Conservation (phyloP, 1,140 invertebrate genomes). For the Philotrypesis tridentata region DNA sequence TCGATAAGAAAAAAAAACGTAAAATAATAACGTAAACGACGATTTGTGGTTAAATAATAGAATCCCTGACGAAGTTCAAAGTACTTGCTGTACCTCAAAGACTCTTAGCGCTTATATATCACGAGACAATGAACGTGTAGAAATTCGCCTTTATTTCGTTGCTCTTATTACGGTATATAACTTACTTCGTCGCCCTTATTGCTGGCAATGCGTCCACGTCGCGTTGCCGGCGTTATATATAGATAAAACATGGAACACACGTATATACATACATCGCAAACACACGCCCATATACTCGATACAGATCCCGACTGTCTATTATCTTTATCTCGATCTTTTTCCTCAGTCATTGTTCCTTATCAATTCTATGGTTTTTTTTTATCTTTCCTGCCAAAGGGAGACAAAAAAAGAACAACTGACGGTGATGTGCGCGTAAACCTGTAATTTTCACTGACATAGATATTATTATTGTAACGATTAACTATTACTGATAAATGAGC, state of each 20-base stretch:
- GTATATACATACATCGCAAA: too few species aligned
- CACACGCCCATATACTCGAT: too few species aligned
- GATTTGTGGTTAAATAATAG: slow-evolving; percentile 29
- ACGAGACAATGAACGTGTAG: slow-evolving; percentile 1
- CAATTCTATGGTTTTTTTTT: not conserved
- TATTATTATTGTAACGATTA: not conserved
- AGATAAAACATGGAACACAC: too few species aligned
- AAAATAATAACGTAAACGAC: not conserved
- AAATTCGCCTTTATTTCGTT: slow-evolving; percentile 10
- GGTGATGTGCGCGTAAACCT: not conserved
- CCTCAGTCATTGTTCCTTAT: not conserved
- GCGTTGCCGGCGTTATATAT: too few species aligned
- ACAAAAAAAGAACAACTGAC: not conserved
- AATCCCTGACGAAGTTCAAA: slow-evolving; percentile 51
- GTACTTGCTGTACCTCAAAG: slow-evolving; percentile 50
- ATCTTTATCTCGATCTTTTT: not conserved
- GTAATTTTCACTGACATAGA: slow-evolving; percentile 14
- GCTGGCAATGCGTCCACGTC: too few species aligned
- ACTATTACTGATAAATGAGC: not conserved
- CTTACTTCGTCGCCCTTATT: not conserved
- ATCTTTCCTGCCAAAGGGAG: not conserved
- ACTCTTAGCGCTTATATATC: slow-evolving; percentile 39
- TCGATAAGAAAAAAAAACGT: slow-evolving; percentile 3
- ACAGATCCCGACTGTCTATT: not conserved
- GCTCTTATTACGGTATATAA: not conserved